Percentiles rank a stretch among this genome's conserved stretches.
These are phyloP conservation scores for Tubulanus polymorphus DNA, from an alignment of 2,888 invertebrate genomes.

Conservation along the genomic window DNA sequence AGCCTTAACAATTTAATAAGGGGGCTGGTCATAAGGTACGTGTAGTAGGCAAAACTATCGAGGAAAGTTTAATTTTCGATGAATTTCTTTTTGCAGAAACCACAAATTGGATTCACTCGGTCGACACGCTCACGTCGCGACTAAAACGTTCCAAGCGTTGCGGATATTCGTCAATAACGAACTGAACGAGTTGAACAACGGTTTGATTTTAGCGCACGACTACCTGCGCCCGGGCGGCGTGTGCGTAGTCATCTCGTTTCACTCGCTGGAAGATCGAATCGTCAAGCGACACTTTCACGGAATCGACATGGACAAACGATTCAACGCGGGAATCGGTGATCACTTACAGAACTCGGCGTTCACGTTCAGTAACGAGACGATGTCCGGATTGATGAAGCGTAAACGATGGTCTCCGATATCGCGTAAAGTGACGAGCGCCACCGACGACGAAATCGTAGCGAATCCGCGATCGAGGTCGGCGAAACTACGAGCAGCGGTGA, in stretches of 20 bases:
- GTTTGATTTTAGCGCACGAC: conserved; percentile 68
- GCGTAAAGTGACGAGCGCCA: conserved; percentile 76
- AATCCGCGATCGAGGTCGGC: conserved; percentile 89
- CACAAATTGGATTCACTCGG: conserved; percentile 68
- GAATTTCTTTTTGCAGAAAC: conserved; percentile 35
- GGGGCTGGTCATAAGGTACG: no score
- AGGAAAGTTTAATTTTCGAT: no score
- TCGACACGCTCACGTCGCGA: conserved; percentile 75
- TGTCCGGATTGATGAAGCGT: conserved; percentile 62
- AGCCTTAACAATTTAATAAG: no score
- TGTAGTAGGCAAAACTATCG: no score
- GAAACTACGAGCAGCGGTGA: conserved; percentile 78
- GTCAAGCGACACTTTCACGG: conserved; percentile 77
- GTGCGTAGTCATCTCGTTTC: conserved; percentile 80
- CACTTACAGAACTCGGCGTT: conserved; percentile 59
- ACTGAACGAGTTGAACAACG: conserved; percentile 89
- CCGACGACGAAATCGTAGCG: conserved; percentile 66
- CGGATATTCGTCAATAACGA: conserved; percentile 96
- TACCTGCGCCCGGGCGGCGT: conserved; percentile 75
- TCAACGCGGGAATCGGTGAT: conserved; percentile 25
- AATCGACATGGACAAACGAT: conserved; percentile 36
- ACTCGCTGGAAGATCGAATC: conserved; percentile 89
- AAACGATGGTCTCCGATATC: conserved; percentile 75
- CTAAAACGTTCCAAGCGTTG: conserved; percentile 88
- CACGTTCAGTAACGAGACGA: conserved; percentile 61